Evolutionary conservation across 2,888 invertebrate species (phyloP).

Genomic region (Empis stercorea): DNA sequence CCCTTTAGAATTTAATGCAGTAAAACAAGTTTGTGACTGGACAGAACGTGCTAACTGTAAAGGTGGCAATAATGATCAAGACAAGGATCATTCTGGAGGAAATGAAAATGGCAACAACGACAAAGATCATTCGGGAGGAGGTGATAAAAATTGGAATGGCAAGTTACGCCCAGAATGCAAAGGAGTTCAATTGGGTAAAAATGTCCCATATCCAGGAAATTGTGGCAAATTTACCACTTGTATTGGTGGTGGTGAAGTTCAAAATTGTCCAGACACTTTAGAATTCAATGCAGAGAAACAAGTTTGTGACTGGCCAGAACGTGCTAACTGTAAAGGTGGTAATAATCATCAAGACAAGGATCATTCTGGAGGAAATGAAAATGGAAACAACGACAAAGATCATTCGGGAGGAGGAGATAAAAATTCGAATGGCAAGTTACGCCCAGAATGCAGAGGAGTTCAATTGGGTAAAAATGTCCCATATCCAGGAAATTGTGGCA

Average conservation of each 20-base stretch:
- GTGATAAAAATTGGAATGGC: no score
- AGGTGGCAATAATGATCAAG: slow-evolving; percentile 1
- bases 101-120: no score
- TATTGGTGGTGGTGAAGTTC: slow-evolving; percentile 4
- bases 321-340: not conserved
- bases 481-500: slow-evolving; percentile 20
- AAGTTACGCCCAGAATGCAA: slow-evolving; percentile 11
- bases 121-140: no score
- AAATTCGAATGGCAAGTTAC: no score
- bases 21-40: not conserved
- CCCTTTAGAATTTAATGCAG: not conserved
- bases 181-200: slow-evolving; percentile 7
- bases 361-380: no score
- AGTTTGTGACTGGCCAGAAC: slow-evolving; percentile 14
- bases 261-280: slow-evolving; percentile 8
- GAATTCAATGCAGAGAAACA: slow-evolving; percentile 8
- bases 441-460: slow-evolving; percentile 10
- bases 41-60: not conserved
- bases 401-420: no score
- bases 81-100: slow-evolving; percentile 1
- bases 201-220: slow-evolving; percentile 7
- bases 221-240: slow-evolving; percentile 12
- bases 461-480: slow-evolving; percentile 15
- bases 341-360: no score
- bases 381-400: no score